These are phyloP conservation scores for Heliconius cydno DNA, from an alignment of 2,888 invertebrate species.

Conservation along the genomic window DNA sequence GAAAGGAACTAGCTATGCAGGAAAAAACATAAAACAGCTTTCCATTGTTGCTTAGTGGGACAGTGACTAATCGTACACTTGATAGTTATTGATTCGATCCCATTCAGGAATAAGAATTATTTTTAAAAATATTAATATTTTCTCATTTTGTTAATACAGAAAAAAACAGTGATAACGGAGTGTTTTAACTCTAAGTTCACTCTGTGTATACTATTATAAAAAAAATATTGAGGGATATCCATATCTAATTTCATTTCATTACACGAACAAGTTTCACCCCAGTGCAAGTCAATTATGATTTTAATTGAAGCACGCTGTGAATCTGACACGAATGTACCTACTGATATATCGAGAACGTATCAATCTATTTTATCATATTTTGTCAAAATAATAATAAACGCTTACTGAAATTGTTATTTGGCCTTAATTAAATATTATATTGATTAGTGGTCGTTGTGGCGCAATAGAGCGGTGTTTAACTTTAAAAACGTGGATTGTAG, in stretches of 20 bases:
- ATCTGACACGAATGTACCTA: conserved; percentile 54
- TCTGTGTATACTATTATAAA: not conserved
- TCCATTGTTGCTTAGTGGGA: not conserved
- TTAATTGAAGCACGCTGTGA: conserved; percentile 72
- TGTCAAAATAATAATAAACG: conserved; percentile 32
- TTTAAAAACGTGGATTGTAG: not conserved
- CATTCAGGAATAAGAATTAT: not conserved
- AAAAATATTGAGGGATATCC: conserved; percentile 40
- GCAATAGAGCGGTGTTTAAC: not conserved
- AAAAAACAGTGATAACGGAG: not conserved
- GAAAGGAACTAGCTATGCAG: too few relatives aligned
- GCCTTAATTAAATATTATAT: conserved; percentile 9
- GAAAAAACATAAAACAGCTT: too few relatives aligned
- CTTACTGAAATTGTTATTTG: conserved; percentile 2
- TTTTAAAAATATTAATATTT: not conserved
- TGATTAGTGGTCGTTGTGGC: not conserved
- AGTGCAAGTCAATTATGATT: conserved; percentile 70
- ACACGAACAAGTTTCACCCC: conserved; percentile 48
- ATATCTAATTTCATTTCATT: conserved; percentile 50
- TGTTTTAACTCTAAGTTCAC: not conserved
- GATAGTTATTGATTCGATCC: not conserved
- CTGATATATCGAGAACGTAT: conserved; percentile 47
- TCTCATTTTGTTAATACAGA: not conserved
- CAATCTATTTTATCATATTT: conserved; percentile 51
- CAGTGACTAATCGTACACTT: not conserved